Conservation (phyloP, 2,797 vertebrate genomes). For the Xenentodon cancila region DNA sequence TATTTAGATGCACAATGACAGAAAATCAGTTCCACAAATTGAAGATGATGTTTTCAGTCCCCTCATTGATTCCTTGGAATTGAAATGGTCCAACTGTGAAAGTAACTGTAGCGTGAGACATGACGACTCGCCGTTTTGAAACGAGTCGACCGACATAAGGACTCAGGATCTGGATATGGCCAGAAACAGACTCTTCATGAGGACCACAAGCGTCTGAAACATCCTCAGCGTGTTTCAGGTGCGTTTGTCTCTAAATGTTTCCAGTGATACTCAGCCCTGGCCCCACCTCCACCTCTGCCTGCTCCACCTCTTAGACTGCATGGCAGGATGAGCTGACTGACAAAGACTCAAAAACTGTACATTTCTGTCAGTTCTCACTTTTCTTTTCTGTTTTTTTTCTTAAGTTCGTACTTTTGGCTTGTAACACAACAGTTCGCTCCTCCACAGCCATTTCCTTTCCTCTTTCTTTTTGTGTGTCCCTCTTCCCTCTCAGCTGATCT, state of each 20-base stretch:
- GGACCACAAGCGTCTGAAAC: too few relatives aligned
- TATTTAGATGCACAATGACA: too few relatives aligned
- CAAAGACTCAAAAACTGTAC: constrained; percentile 23
- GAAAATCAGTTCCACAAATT: too few relatives aligned
- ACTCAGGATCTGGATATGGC: too few relatives aligned
- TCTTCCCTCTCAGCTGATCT: constrained; percentile 4
- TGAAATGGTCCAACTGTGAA: too few relatives aligned
- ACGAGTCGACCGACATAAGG: too few relatives aligned
- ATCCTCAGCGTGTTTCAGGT: not conserved
- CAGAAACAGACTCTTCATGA: too few relatives aligned
- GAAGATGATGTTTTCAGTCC: too few relatives aligned
- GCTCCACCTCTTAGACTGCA: constrained; percentile 35
- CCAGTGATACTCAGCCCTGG: constrained; percentile 46
- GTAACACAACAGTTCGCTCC: constrained; percentile 22
- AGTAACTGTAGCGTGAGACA: too few relatives aligned
- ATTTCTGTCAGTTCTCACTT: not conserved
- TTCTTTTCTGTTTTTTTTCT: constrained; percentile 23
- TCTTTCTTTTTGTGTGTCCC: constrained; percentile 3
- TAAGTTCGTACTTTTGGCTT: constrained; percentile 36
- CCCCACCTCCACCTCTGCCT: constrained; percentile 23
- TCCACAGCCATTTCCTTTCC: constrained; percentile 28
- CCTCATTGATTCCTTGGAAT: too few relatives aligned
- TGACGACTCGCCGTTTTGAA: too few relatives aligned
- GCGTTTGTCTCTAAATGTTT: not conserved
- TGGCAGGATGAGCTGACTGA: constrained; percentile 41